Conservation (phyloP, 2,113 vertebrate genomes). For the Tachuris rubrigastra region DNA sequence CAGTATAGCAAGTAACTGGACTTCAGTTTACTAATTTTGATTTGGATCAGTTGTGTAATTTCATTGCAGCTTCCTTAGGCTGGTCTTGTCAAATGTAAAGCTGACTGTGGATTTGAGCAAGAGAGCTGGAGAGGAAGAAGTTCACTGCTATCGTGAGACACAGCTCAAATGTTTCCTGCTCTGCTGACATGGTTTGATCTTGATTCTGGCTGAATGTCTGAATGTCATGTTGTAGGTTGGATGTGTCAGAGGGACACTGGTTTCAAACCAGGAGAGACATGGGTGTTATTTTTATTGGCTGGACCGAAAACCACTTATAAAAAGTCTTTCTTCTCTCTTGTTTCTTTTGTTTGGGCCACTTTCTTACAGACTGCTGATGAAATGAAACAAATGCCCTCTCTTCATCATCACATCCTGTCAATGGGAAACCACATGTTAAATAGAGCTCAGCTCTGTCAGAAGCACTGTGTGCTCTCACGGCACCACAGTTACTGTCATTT, state of each 20-base stretch:
- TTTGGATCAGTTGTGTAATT: background rate
- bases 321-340: accelerated
- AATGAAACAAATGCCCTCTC: background rate
- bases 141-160: background rate
- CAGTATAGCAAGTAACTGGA: background rate
- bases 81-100: no score
- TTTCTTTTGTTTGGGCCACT: background rate
- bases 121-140: background rate
- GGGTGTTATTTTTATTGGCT: background rate
- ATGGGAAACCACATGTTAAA: background rate
- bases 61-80: background rate
- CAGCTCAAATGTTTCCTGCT: background rate
- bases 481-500: accelerated
- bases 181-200: background rate
- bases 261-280: background rate
- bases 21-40: background rate
- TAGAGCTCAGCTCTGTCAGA: background rate
- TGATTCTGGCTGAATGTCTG: background rate
- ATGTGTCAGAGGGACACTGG: background rate
- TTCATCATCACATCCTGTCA: background rate
- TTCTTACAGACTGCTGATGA: background rate
- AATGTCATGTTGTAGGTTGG: background rate
- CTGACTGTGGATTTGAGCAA: accelerated
- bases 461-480: accelerated
- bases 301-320: background rate